Conservation (phyloP, 2,113 vertebrate genomes). For the Cephalopterus ornatus region DNA sequence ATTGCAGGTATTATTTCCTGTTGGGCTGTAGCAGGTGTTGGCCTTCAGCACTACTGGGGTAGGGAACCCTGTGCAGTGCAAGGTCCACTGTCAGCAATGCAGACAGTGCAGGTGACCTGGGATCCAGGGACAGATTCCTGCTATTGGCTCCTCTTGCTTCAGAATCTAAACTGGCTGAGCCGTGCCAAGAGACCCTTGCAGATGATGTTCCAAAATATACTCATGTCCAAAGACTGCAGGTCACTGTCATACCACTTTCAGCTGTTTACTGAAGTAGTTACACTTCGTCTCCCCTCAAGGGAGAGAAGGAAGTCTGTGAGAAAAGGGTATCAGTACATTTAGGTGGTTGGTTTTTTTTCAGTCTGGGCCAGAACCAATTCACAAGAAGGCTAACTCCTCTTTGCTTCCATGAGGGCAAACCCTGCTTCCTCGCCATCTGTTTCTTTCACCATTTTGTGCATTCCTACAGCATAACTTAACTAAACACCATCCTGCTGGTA, state of each 20-base stretch:
- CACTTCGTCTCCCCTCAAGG: neutral
- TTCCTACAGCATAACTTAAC: conserved; percentile 47
- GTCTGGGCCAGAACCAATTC: neutral
- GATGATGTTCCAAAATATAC: neutral
- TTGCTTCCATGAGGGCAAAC: neutral
- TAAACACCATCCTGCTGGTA: conserved; percentile 40
- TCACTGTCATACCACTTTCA: neutral
- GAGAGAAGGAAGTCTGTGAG: neutral
- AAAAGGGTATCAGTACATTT: neutral
- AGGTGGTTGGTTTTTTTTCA: neutral
- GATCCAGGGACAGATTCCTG: neutral
- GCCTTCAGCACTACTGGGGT: neutral
- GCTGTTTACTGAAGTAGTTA: neutral
- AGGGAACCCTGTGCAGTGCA: neutral
- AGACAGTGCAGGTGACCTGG: neutral
- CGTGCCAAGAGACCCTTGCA: neutral
- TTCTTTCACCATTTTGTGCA: conserved; percentile 10
- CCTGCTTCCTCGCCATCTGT: neutral
- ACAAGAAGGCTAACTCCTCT: neutral
- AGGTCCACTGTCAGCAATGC: neutral
- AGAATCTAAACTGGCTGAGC: neutral
- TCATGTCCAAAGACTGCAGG: neutral
- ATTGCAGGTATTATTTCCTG: neutral
- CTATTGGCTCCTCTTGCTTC: neutral
- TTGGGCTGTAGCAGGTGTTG: neutral